Percentiles rank a stretch among this genome's conserved stretches.
phyloP scores from a whole-genome alignment of 23 tunicate genomes.

The Halocynthia aurantium region DNA sequence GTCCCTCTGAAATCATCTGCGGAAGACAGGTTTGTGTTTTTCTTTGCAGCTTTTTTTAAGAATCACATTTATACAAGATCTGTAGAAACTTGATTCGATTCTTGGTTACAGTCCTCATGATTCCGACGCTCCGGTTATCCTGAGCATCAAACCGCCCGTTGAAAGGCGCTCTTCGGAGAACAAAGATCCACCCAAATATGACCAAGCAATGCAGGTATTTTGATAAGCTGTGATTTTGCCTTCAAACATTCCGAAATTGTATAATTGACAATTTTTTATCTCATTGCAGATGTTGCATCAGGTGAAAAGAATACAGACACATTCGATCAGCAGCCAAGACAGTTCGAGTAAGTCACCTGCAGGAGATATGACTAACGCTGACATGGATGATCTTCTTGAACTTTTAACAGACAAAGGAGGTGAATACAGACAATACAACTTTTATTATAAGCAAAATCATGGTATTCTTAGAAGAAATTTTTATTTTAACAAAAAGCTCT shows the following conservation, averaged over 20 bases:
- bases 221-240: not conserved
- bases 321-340: constrained; percentile 18
- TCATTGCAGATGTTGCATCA: constrained; percentile 34
- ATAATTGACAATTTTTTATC: not conserved
- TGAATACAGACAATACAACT: constrained; percentile 2
- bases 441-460: too few relatives aligned
- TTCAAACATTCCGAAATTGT: not conserved
- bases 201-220: constrained; percentile 74
- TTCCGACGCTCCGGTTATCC: constrained; percentile 1
- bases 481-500: too few relatives aligned
- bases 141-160: constrained; percentile 3
- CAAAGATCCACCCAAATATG: constrained; percentile 70
- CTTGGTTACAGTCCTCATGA: constrained; percentile 3
- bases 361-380: constrained; percentile 4
- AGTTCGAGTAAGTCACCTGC: constrained; percentile 16
- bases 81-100: too few relatives aligned
- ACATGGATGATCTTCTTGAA: constrained; percentile 67
- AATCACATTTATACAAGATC: too few relatives aligned
- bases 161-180: constrained; percentile 16
- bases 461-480: too few relatives aligned
- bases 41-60: too few relatives aligned
- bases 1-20: not conserved
- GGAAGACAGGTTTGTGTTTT: too few relatives aligned
- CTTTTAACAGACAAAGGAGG: constrained; percentile 46
- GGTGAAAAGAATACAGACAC: constrained; percentile 2